Conservation (phyloP, 2,888 invertebrate genomes). For the Eristalis arbustorum region DNA sequence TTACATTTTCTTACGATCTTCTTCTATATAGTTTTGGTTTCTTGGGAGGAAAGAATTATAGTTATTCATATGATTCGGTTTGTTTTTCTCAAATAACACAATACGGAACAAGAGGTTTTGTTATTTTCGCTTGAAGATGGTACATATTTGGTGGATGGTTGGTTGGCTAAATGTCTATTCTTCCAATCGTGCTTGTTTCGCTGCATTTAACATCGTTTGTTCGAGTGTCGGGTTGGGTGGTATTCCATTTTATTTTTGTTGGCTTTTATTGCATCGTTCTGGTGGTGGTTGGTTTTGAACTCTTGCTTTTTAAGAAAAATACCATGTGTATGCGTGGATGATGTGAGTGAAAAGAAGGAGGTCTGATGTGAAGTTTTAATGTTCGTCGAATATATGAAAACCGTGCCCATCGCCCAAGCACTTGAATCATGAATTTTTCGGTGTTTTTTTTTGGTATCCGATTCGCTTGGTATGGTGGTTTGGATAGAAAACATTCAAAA, state of each 20-base stretch:
- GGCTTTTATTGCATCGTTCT: constrained; percentile 1
- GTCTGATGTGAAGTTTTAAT: constrained; percentile 14
- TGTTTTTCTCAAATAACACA: constrained; percentile 56
- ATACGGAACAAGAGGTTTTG: constrained; percentile 56
- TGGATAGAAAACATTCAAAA: not conserved
- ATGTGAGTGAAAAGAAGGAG: constrained; percentile 38
- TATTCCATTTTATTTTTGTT: constrained; percentile 4
- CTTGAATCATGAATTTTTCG: constrained; percentile 1
- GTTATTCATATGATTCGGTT: constrained; percentile 45
- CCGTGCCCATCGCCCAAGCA: constrained; percentile 19
- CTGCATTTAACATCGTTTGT: constrained; percentile 46
- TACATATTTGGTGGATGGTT: constrained; percentile 38
- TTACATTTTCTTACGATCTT: constrained; percentile 79
- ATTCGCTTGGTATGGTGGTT: not conserved
- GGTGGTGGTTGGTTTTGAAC: not conserved
- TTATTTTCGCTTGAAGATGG: not conserved
- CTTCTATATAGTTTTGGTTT: constrained; percentile 72
- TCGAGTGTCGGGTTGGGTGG: not conserved
- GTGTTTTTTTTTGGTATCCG: not conserved
- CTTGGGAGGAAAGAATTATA: constrained; percentile 62
- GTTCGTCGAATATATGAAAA: constrained; percentile 19
- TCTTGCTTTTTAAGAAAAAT: not conserved
- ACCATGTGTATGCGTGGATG: constrained; percentile 40
- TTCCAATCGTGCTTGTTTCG: constrained; percentile 33
- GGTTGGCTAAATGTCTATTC: constrained; percentile 55